These are phyloP conservation scores for Caloenas nicobarica DNA, from an alignment of 2,113 vertebrate species.

Conservation along the genomic window DNA sequence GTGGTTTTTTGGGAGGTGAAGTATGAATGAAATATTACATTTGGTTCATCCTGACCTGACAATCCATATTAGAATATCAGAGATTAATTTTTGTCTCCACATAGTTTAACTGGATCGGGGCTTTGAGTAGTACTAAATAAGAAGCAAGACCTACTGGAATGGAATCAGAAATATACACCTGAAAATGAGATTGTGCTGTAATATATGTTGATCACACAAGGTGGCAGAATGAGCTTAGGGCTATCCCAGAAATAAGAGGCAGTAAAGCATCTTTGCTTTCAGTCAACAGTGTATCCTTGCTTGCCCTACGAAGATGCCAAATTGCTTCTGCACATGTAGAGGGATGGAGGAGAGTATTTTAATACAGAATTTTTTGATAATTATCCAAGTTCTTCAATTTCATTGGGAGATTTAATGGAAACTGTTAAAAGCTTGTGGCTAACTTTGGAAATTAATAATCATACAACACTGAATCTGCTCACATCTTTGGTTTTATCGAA, in stretches of 20 bases:
- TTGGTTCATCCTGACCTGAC: not conserved
- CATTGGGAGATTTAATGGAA: constrained; percentile 41
- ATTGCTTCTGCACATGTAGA: constrained; percentile 1
- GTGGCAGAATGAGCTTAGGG: constrained; percentile 77
- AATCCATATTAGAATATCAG: not conserved
- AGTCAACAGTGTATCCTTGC: not conserved
- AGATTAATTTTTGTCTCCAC: not conserved
- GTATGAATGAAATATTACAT: not conserved
- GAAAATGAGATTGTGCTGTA: constrained; percentile 66
- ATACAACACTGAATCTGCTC: not conserved
- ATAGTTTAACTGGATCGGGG: not conserved
- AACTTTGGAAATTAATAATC: constrained; percentile 51
- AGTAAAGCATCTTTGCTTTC: not conserved
- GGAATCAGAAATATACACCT: constrained; percentile 13
- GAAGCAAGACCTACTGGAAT: not conserved
- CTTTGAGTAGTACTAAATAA: not conserved
- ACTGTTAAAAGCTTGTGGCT: constrained; percentile 38
- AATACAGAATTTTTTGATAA: constrained; percentile 27
- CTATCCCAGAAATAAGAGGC: not conserved
- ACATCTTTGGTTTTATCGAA: constrained; percentile 65
- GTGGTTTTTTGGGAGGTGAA: not conserved
- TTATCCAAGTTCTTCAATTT: constrained; percentile 45
- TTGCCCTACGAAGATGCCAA: not conserved
- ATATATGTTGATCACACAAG: constrained; percentile 77
- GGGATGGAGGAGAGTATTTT: not conserved